Percentiles rank a stretch among this genome's conserved stretches.
These are phyloP conservation scores for Bombus pyrosoma DNA, from an alignment of 1,140 invertebrate genomes.

Conservation along the genomic window DNA sequence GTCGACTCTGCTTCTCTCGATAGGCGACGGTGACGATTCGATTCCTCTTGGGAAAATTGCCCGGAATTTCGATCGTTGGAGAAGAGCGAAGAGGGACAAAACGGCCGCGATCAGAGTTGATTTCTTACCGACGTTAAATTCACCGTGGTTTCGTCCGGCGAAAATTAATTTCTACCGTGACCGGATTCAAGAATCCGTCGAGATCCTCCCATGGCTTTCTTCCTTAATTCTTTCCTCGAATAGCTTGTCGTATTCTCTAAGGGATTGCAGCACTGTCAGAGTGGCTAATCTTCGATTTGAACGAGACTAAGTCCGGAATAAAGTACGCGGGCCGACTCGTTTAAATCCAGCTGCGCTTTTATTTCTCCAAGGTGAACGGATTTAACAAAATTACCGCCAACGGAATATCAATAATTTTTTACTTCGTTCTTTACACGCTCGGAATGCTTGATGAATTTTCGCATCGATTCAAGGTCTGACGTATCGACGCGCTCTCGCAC, in stretches of 20 bases:
- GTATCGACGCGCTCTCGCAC: not conserved
- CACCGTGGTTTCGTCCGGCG: conserved; percentile 8
- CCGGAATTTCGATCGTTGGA: not conserved
- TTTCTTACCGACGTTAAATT: conserved; percentile 41
- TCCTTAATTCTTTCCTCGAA: conserved; percentile 45
- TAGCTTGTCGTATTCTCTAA: conserved; percentile 10
- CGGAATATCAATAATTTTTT: not conserved
- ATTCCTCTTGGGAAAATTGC: not conserved
- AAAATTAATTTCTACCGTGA: conserved; percentile 65
- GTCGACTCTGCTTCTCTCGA: no score
- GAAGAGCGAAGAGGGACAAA: no score
- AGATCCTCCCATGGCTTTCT: not conserved
- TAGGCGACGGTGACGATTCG: no score
- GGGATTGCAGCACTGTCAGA: conserved; percentile 36
- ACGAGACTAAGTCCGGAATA: conserved; percentile 8
- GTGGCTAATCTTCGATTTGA: conserved; percentile 42
- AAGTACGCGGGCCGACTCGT: not conserved
- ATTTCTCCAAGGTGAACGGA: no score
- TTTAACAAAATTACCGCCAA: no score
- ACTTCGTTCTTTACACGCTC: not conserved
- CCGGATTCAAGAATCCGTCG: conserved; percentile 50
- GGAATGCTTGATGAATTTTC: not conserved
- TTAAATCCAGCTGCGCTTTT: not conserved
- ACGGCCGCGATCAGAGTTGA: conserved; percentile 19
- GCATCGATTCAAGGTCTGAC: not conserved